Percentiles rank a stretch among this genome's conserved stretches.
These are phyloP conservation scores for Gambusia affinis DNA, from an alignment of 2,113 vertebrate species.

Conservation along the genomic window DNA sequence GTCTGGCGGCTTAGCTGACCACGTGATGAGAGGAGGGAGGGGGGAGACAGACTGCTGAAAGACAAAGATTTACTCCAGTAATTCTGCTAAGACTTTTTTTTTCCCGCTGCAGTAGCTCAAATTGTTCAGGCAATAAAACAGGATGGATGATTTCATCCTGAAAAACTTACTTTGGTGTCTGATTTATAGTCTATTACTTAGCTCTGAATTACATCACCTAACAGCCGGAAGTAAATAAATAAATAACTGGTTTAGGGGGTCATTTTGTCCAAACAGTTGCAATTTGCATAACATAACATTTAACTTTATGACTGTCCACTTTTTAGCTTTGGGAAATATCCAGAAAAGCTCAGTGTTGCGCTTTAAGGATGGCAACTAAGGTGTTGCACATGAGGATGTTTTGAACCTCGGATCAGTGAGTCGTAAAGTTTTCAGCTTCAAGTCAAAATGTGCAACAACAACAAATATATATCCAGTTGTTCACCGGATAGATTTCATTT, in stretches of 20 bases:
- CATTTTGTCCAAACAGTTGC: too few species aligned
- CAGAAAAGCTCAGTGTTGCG: too few species aligned
- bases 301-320: neutral
- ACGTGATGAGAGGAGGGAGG: conserved; percentile 2
- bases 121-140: neutral
- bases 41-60: conserved; percentile 16
- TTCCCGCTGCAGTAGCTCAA: neutral
- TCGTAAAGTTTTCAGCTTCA: too few species aligned
- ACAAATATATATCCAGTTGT: too few species aligned
- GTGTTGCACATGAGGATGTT: too few species aligned
- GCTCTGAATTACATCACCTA: neutral
- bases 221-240: neutral
- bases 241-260: neutral
- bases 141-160: neutral
- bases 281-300: neutral
- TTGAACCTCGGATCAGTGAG: too few species aligned
- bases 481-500: too few species aligned
- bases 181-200: neutral
- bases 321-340: too few species aligned
- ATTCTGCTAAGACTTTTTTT: conserved; percentile 21
- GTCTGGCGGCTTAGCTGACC: conserved; percentile 53
- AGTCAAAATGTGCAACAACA: too few species aligned
- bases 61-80: conserved; percentile 37
- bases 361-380: too few species aligned
- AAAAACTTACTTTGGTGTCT: neutral